A percentile compares a stretch with the other conserved stretches of the same genome.
Conservation (phyloP, 2,888 invertebrate genomes). For the Ormyrus nitidulus region DNA sequence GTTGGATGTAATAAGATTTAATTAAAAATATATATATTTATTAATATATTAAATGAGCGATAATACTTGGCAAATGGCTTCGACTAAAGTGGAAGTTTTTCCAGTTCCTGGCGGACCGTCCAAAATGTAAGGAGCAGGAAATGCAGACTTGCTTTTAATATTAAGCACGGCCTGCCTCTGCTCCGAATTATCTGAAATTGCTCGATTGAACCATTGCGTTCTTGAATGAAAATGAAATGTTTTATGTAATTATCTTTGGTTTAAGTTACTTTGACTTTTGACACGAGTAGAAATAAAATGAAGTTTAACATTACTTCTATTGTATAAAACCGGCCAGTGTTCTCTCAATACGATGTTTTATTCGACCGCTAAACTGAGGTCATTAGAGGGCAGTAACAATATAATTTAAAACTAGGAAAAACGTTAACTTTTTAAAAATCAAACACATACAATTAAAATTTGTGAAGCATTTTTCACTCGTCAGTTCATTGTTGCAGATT, state of each 20-base stretch:
- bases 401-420: too few species aligned
- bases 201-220: constrained; percentile 67
- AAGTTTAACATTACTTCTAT: constrained; percentile 17
- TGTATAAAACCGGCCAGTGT: not conserved
- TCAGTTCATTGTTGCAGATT: too few species aligned
- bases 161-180: constrained; percentile 83
- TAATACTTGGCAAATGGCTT: constrained; percentile 81
- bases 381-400: too few species aligned
- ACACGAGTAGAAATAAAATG: not conserved
- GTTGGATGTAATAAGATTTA: not conserved
- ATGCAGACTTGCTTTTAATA: constrained; percentile 80
- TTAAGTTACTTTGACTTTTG: not conserved
- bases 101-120: constrained; percentile 93
- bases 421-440: too few species aligned
- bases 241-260: not conserved
- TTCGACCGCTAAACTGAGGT: too few species aligned
- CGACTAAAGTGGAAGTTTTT: constrained; percentile 85
- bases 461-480: too few species aligned
- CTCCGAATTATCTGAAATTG: constrained; percentile 78
- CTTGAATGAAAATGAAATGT: not conserved
- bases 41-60: not conserved
- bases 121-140: constrained; percentile 85
- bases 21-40: not conserved
- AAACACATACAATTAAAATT: too few species aligned
- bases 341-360: too few species aligned